Conservation (phyloP, 2,888 invertebrate species). For the Unio delphinus region DNA sequence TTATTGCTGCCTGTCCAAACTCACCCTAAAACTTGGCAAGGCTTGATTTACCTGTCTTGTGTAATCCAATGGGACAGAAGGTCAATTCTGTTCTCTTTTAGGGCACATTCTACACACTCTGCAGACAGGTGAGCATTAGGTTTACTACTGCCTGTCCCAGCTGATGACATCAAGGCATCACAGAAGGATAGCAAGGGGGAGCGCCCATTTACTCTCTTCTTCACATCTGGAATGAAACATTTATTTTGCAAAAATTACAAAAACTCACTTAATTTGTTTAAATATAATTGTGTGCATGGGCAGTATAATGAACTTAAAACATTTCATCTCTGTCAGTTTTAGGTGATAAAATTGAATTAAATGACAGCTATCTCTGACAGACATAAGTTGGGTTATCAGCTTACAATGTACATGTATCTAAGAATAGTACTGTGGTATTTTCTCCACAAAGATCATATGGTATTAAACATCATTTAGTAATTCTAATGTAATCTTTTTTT, state of each 20-base stretch:
- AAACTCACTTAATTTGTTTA: background rate
- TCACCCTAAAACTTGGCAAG: too few species aligned
- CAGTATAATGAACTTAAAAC: background rate
- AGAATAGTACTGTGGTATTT: too few species aligned
- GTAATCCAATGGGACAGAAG: slow-evolving; percentile 69
- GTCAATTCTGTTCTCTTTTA: slow-evolving; percentile 66
- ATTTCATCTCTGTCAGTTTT: too few species aligned
- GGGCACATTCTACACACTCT: slow-evolving; percentile 65
- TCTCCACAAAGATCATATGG: too few species aligned
- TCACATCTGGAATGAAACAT: slow-evolving; percentile 46
- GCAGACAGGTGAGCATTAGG: slow-evolving; percentile 63
- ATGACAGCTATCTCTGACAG: too few species aligned
- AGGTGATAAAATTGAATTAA: too few species aligned
- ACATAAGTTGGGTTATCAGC: too few species aligned
- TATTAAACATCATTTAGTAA: too few species aligned
- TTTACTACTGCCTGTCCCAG: slow-evolving; percentile 55
- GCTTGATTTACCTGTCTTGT: slow-evolving; percentile 60
- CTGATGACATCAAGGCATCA: slow-evolving; percentile 68
- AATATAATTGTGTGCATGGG: too few species aligned
- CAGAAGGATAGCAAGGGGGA: slow-evolving; percentile 68
- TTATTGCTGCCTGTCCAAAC: too few species aligned
- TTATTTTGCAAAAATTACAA: background rate
- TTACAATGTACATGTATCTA: too few species aligned
- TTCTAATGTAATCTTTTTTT: too few species aligned
- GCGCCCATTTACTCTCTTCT: slow-evolving; percentile 44